Evolutionary conservation across 2,113 vertebrate species (phyloP), one percentile per base, ranked within the genome.

Genomic region (Condylura cristata): DNA sequence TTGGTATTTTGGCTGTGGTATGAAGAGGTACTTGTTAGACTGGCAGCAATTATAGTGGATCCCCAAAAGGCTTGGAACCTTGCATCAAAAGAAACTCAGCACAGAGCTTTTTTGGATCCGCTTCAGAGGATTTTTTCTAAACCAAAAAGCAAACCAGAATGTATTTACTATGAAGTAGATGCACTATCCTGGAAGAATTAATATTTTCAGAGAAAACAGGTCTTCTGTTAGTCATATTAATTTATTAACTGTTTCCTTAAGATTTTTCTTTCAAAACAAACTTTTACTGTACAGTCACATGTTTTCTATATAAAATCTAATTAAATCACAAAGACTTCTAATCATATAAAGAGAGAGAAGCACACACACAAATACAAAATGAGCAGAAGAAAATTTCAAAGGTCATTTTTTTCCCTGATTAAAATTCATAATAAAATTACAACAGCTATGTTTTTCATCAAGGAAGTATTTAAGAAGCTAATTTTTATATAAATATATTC

Each of bases 401-500:
- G 96, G 92, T 96, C 87, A 96, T 95, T 95, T 96, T 97, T 97
- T 93, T 75, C 76, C 86, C 91, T 97, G 96, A 97, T 98, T 98
- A 98, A 98, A 97, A 92, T 97, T 95, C 96, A 94, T 98, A 98
- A 97, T 96, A 97, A 97, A 94, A 97, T 98, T 97, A 97, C 93
- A 97, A 93, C 75, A 97, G 94, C 96, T 96, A 96, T 98, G 96
- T 96, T 98, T 97, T 98, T 98, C 96, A 98, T 97, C 91, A 94
- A 94, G 95, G 97, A 97, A 97, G 96, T 98, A 97, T 98, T 97
- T 98, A 98, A 98, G 91, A 88, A 96, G 90, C 85, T 97, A 97
- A 97, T 97, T 97, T 97, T 96, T 97, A 96, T 97, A 98, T 98
- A 98, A 98, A 98, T 98, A 98, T 97, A 98, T 98, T 97, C 97